Evolutionary conservation across 2,113 vertebrate species (phyloP).

Genomic region (Ciconia stormi): DNA sequence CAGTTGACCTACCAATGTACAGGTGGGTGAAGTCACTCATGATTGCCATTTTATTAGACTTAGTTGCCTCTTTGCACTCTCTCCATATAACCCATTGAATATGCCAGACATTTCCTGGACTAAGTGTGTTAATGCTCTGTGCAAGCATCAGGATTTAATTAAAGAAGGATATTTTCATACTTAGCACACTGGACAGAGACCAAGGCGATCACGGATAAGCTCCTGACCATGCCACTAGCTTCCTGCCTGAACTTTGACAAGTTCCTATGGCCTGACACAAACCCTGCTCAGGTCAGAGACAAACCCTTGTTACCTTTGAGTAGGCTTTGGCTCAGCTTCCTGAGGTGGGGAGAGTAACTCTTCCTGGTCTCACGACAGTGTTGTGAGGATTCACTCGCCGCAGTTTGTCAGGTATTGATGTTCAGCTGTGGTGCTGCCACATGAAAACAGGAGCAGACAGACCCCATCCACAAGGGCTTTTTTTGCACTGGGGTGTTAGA

Average conservation of each 20-base stretch:
- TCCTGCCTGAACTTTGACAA: not conserved
- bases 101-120: not conserved
- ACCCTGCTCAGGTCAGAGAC: not conserved
- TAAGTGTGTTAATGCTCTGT: not conserved
- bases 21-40: not conserved
- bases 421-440: not conserved
- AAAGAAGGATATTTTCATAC: not conserved
- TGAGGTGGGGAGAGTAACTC: not conserved
- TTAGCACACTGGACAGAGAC: not conserved
- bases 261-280: not conserved
- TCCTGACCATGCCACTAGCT: not conserved
- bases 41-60: not conserved
- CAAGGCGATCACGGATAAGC: not conserved
- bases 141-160: not conserved
- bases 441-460: not conserved
- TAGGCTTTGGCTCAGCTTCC: not conserved
- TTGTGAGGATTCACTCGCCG: accelerated
- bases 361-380: not conserved
- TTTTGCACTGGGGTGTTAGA: not conserved
- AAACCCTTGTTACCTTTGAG: not conserved
- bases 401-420: not conserved
- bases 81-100: not conserved
- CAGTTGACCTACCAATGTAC: not conserved
- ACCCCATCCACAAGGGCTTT: not conserved
- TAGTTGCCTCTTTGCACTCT: not conserved